Evolutionary conservation across 2,113 vertebrate species (phyloP).

Genomic region (Taxidea taxus): DNA sequence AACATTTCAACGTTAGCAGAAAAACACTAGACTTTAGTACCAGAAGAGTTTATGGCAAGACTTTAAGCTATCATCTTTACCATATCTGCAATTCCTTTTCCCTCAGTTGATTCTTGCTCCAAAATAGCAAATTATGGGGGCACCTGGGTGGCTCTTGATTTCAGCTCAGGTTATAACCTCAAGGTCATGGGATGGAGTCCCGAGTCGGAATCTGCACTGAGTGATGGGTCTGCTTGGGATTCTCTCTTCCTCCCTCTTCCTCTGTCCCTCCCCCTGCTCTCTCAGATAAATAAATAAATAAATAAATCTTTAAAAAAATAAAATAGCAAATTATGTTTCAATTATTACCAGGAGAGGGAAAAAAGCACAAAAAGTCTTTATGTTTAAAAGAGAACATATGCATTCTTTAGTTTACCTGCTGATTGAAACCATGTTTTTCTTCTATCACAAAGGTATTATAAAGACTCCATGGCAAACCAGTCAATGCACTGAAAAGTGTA

Average conservation of each 20-base stretch:
- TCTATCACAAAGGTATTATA: conserved; percentile 99
- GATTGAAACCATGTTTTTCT: conserved; percentile 98
- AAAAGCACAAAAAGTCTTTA: conserved; percentile 13
- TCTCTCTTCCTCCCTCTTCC: not conserved
- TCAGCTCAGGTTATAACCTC: not conserved
- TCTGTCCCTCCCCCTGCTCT: not conserved
- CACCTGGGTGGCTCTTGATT: not conserved
- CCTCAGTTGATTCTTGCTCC: conserved; percentile 23
- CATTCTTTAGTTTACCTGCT: conserved; percentile 88
- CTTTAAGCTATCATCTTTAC: conserved; percentile 26
- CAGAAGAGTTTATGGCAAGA: conserved; percentile 33
- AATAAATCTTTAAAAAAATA: not conserved
- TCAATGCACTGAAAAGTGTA: conserved; percentile 95
- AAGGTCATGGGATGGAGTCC: not conserved
- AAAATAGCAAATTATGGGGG: not conserved
- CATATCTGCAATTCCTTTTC: not conserved
- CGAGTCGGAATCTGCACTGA: not conserved
- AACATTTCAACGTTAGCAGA: conserved; percentile 11
- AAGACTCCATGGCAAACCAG: conserved; percentile 96
- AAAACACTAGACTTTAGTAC: not conserved
- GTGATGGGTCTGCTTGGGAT: not conserved
- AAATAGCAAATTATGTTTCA: not conserved
- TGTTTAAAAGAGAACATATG: conserved; percentile 13
- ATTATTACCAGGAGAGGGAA: not conserved
- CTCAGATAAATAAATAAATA: not conserved